Evolutionary conservation across 2,888 invertebrate species (phyloP).

Genomic region (Desoria tigrina): DNA sequence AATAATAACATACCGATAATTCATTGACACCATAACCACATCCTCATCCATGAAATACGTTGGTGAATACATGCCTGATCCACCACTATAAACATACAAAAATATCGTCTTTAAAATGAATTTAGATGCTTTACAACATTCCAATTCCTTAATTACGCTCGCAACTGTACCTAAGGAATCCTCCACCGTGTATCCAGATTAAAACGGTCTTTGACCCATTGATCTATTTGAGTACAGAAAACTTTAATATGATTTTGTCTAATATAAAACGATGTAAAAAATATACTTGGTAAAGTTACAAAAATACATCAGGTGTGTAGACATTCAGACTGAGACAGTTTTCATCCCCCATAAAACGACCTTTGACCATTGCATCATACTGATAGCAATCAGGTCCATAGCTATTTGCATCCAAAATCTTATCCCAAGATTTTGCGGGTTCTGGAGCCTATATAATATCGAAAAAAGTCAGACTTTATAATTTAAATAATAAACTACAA

Average conservation of each 20-base stretch:
- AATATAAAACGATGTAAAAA: too few species aligned
- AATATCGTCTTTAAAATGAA: not conserved
- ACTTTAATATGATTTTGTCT: too few species aligned
- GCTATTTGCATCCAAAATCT: conserved; percentile 23
- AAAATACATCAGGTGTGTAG: too few species aligned
- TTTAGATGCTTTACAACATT: too few species aligned
- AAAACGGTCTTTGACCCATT: conserved; percentile 6
- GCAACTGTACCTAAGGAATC: conserved; percentile 9
- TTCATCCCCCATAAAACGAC: conserved; percentile 27
- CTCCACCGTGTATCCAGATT: conserved; percentile 16
- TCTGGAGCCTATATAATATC: conserved; percentile 29
- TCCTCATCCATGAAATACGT: conserved; percentile 19
- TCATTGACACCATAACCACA: conserved; percentile 5
- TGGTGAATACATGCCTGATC: not conserved
- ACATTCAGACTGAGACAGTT: conserved; percentile 22
- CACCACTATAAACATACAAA: conserved; percentile 6
- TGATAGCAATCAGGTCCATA: conserved; percentile 38
- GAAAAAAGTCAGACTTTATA: too few species aligned
- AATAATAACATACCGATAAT: conserved; percentile 6
- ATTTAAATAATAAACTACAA: not conserved
- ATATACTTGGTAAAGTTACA: too few species aligned
- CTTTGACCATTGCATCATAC: conserved; percentile 31
- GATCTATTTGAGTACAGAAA: too few species aligned
- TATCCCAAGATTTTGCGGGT: conserved; percentile 32
- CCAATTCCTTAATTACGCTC: too few species aligned